Conservation (phyloP, 2,113 vertebrate genomes). For the Bubo blakistoni region DNA sequence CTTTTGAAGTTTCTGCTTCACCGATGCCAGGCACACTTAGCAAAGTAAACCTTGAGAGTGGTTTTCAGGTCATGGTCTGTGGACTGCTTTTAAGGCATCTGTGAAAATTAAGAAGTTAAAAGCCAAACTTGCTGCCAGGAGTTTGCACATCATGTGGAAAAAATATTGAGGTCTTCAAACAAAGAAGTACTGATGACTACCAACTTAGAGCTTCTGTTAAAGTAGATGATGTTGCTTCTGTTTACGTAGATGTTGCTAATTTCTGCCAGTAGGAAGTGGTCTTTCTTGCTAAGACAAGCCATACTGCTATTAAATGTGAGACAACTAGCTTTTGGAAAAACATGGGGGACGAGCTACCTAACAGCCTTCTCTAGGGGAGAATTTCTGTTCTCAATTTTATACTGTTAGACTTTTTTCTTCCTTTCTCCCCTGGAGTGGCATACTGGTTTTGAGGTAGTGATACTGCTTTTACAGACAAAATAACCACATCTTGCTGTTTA, state of each 20-base stretch:
- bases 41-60: not conserved
- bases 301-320: not conserved
- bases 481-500: not conserved
- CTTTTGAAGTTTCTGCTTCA: not conserved
- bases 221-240: not conserved
- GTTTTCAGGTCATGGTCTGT: not conserved
- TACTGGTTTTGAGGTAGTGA: not conserved
- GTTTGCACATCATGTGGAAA: not conserved
- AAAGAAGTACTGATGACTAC: not conserved
- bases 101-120: not conserved
- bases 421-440: not conserved
- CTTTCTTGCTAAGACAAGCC: not conserved
- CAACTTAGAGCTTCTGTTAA: not conserved
- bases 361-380: not conserved
- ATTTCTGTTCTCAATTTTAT: not conserved
- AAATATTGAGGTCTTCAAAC: not conserved
- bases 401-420: not conserved
- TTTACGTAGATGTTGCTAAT: not conserved
- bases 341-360: not conserved
- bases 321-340: not conserved
- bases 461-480: not conserved
- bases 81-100: not conserved
- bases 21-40: accelerated
- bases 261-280: not conserved
- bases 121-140: not conserved